Base-by-base conservation (phyloP, 1,140 invertebrate species). In the Diorhabda elongata region DNA sequence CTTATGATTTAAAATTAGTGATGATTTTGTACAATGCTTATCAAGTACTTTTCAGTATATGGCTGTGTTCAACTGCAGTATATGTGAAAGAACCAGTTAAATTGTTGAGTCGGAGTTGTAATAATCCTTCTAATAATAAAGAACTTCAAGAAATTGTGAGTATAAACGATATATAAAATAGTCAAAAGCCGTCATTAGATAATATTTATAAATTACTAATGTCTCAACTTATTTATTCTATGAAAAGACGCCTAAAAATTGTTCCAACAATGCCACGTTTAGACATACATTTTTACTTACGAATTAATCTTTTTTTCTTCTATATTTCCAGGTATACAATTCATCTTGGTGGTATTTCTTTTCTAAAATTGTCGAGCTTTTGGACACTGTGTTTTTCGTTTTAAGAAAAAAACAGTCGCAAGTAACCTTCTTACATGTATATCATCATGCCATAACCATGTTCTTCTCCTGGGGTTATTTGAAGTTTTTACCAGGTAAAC, bases 301-400 rank as follows among this genome's bases (percentile, higher is more conserved):
- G 1, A 26, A 26, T 26, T 26, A 26, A 26, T 26, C 26, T 26
- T 26, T 26, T 26, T 26, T 26, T 26, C 1, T 26, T 26, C 26
- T n/a, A 26, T 26, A 26, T 26, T 75, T 82, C 57, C 69, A 85
- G 84, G 79, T 85, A 74, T 72, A 81, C 3, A 74, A 67, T 3
- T 79, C 67, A 0, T 83, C 83, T 3, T 84, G 84, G 79, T 66
- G 80, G 61, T 86, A 85, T 69, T 85, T 83, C 43, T 77, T 84
- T 4, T 84, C 83, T 60, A 90, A 90, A 76, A 80, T 90, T 6
- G 82, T 87, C 3, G 89, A 90, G 74, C 79, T 90, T 0, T 72
- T 89, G n/a, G 89, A 90, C 70, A 90, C 91, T 67, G 78, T 94
- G n/a, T 94, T 94, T 82, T 94, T 95, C 75, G 90, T 95, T 0